Base-by-base conservation (phyloP, 1,140 invertebrate genomes). In the Hycleus cichorii region DNA sequence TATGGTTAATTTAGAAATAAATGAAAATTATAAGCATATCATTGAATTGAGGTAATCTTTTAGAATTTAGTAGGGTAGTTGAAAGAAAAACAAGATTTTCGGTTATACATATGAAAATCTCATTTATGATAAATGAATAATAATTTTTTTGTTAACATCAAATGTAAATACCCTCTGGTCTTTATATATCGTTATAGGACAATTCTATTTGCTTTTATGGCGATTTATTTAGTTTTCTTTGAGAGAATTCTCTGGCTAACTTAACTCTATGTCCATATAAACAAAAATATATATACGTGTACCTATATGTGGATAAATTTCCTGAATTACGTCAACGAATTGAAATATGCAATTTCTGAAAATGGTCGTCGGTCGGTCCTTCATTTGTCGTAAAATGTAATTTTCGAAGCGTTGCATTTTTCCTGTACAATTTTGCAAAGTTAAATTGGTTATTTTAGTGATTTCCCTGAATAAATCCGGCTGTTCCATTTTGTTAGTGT, bases 41-140 rank as follows among this genome's bases (percentile, higher is more conserved):
- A 67, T 64, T 56, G 52, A 59, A 64, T 67, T 65, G 65, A 65
- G 65, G 60, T 57, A 51, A 56, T 49, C 59, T 63, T 57, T 62
- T 64, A 50, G 50, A 57, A 59, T 58, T 62, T 51, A 44, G 40
- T 50, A 39, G 39, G 1, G 10, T 57, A 46, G 55, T 39, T 39
- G 47, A 46, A 53, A 52, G 49, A 39, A 7, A 39, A 6, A 10
- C 10, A 39, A 39, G 6, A 39, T 39, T 39, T 39, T 7, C 10
- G 10, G 6, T 44, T 54, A 54, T 54, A 46, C 51, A 54, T 43
- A 54, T 62, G 58, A 62, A 62, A 58, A 48, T 39, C 47, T 39
- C 47, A 47, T 18, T 47, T 11, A 26, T 12, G 4, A 51, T n/a
- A 42, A 42, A n/a, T n/a, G 9, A 11, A 42, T 11, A 42, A n/a